A percentile compares a stretch with the other conserved stretches of the same genome.
Evolutionary conservation across 2,888 invertebrate genomes (phyloP).

Genomic region (Glyphotaelius pellucidus): DNA sequence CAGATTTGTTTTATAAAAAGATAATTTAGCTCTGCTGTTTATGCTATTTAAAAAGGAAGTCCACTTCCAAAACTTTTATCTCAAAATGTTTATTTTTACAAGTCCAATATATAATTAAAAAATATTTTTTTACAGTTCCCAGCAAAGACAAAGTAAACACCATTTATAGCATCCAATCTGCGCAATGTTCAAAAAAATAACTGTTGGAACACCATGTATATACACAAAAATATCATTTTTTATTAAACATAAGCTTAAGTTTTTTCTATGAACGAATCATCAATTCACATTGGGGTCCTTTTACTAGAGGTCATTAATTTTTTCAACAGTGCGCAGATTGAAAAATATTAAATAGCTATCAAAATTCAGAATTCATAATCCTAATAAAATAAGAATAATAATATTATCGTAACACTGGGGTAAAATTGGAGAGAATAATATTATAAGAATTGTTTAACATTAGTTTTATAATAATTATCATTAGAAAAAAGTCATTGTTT

Average conservation of each 20-base stretch:
- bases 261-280: not conserved
- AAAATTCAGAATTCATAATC: constrained; percentile 4
- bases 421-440: constrained; percentile 8
- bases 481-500: constrained; percentile 28
- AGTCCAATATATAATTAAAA: constrained; percentile 40
- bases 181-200: not conserved
- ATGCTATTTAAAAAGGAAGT: constrained; percentile 25
- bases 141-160: constrained; percentile 12
- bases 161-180: not conserved
- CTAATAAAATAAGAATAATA: constrained; percentile 35
- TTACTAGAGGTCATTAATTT: not conserved
- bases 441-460: constrained; percentile 27
- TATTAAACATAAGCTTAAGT: not conserved
- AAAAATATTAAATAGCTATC: constrained; percentile 4
- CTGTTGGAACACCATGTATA: not conserved
- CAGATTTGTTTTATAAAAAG: not conserved
- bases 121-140: constrained; percentile 32
- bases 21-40: not conserved
- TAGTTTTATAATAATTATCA: constrained; percentile 47
- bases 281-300: not conserved
- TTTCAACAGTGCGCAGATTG: not conserved
- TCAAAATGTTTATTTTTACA: constrained; percentile 27
- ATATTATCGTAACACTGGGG: constrained; percentile 45
- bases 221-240: not conserved
- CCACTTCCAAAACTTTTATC: not conserved